These are phyloP conservation scores for Xiphophorus couchianus DNA, from an alignment of 2,113 vertebrate genomes.

Conservation along the genomic window DNA sequence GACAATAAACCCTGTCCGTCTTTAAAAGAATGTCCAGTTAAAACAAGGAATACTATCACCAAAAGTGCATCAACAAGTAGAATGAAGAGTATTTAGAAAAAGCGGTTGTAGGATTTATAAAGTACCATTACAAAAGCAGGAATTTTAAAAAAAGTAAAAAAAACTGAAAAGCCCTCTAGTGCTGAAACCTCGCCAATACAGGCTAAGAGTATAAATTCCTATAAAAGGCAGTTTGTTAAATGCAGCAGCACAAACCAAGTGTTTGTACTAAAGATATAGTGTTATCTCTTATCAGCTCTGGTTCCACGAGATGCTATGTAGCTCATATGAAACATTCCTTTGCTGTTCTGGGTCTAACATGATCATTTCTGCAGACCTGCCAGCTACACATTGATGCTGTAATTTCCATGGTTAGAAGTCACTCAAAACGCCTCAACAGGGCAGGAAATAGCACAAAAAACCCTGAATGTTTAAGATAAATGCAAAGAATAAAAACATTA, in stretches of 20 bases:
- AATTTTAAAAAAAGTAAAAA: neutral
- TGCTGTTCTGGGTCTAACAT: neutral
- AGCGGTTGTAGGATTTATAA: no score
- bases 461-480: no score
- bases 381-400: no score
- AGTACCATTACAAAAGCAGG: neutral
- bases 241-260: neutral
- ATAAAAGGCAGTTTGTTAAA: neutral
- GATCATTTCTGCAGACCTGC: neutral
- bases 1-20: no score
- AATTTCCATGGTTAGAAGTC: neutral
- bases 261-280: neutral
- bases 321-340: neutral
- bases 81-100: no score
- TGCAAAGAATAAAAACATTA: neutral
- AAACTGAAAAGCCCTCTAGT: neutral
- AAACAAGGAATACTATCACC: no score
- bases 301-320: neutral
- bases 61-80: no score
- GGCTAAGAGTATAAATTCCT: neutral
- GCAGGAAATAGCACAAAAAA: neutral
- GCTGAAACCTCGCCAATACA: neutral
- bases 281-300: no score
- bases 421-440: neutral
- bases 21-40: no score